A percentile compares a stretch with the other conserved stretches of the same genome.
Evolutionary conservation across 2,888 invertebrate species (phyloP).

Genomic region (Calliphora vomitoria): DNA sequence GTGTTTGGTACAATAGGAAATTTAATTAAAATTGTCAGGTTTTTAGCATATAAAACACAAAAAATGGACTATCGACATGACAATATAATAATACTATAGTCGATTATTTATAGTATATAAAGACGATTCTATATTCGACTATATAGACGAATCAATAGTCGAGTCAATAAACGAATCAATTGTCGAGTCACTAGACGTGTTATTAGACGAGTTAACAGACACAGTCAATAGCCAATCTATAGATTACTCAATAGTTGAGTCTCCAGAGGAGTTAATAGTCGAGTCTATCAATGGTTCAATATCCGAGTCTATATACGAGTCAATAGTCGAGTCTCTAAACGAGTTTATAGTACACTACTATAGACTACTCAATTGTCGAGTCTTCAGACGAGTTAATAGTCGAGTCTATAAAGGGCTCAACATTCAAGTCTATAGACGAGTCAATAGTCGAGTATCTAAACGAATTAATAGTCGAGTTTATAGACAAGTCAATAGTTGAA

Average conservation of each 20-base stretch:
- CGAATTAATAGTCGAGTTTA: neutral
- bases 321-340: neutral
- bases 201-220: neutral
- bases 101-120: too few relatives aligned
- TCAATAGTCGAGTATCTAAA: neutral
- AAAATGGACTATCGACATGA: too few relatives aligned
- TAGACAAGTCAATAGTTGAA: neutral
- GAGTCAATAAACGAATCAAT: too few relatives aligned
- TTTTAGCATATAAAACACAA: too few relatives aligned
- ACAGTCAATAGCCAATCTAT: too few relatives aligned
- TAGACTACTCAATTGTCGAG: neutral
- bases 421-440: neutral
- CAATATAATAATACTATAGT: too few relatives aligned
- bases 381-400: neutral
- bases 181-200: neutral
- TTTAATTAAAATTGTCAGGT: too few relatives aligned
- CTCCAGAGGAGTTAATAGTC: neutral
- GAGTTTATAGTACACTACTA: too few relatives aligned
- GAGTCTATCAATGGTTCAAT: neutral
- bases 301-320: neutral
- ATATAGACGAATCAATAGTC: neutral
- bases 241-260: neutral
- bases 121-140: neutral
- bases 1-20: too few relatives aligned
- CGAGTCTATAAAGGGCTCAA: neutral